These are phyloP conservation scores for Hycleus cichorii DNA, from an alignment of 1,140 invertebrate genomes.

Conservation along the genomic window DNA sequence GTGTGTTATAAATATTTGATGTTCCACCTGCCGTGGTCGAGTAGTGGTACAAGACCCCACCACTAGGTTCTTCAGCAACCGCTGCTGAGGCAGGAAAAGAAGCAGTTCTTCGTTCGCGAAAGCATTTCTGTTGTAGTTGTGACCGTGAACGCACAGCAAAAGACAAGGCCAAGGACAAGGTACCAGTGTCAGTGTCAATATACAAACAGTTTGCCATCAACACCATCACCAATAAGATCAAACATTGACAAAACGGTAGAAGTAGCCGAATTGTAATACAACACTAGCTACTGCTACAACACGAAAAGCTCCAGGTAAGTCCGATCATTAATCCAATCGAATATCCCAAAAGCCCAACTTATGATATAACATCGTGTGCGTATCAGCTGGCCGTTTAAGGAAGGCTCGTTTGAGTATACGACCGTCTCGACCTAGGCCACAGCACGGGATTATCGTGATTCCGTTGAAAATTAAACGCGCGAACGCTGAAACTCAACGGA, in stretches of 20 bases:
- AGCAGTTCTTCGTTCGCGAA: slow-evolving; percentile 37
- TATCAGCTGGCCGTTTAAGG: too few relatives aligned
- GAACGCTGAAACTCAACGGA: background rate
- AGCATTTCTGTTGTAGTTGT: slow-evolving; percentile 40
- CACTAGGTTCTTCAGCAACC: slow-evolving; percentile 26
- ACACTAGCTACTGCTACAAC: background rate
- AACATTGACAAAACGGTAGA: too few relatives aligned
- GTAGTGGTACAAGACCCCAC: slow-evolving; percentile 31
- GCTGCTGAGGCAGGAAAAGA: slow-evolving; percentile 36
- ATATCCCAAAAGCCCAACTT: too few relatives aligned
- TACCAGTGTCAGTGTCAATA: slow-evolving; percentile 32
- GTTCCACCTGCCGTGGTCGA: slow-evolving; percentile 32
- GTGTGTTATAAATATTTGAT: slow-evolving; percentile 31
- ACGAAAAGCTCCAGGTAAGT: slow-evolving; percentile 20
- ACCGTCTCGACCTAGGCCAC: too few relatives aligned
- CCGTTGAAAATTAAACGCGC: background rate
- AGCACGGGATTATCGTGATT: slow-evolving; percentile 3
- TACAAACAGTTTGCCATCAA: background rate
- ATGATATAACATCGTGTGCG: too few relatives aligned
- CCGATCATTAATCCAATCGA: too few relatives aligned
- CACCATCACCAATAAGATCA: background rate
- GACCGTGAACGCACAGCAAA: slow-evolving; percentile 36
- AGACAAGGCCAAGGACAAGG: slow-evolving; percentile 36
- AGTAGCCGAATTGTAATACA: too few relatives aligned
- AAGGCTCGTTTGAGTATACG: too few relatives aligned